Percentiles rank a stretch among this genome's conserved stretches.
Evolutionary conservation across 1,140 invertebrate genomes (phyloP).

Genomic region (Pogonomyrmex californicus): DNA sequence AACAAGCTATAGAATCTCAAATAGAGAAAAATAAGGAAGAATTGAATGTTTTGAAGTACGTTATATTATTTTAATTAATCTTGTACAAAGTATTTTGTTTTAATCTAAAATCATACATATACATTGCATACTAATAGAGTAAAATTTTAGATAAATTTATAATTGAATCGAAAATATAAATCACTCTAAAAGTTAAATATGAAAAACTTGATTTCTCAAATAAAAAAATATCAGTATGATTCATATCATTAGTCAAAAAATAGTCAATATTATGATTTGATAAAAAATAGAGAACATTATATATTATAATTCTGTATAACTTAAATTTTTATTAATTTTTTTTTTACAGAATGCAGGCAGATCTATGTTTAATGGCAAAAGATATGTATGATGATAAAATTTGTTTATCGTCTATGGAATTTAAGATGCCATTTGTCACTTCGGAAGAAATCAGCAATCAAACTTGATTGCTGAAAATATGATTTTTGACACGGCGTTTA

Average conservation of each 20-base stretch:
- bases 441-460: constrained; percentile 66
- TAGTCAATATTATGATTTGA: background rate
- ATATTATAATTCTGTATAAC: constrained; percentile 20
- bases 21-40: constrained; percentile 85
- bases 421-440: constrained; percentile 22
- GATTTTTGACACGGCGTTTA: constrained; percentile 62
- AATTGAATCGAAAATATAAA: constrained; percentile 1
- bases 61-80: constrained; percentile 18
- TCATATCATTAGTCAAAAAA: background rate
- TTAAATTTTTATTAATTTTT: constrained; percentile 35
- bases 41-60: constrained; percentile 81
- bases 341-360: constrained; percentile 69
- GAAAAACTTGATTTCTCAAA: no score
- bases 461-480: background rate
- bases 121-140: background rate
- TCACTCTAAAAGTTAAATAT: background rate
- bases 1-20: constrained; percentile 84
- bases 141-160: constrained; percentile 2
- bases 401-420: background rate
- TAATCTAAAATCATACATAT: background rate
- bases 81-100: background rate
- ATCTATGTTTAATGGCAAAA: constrained; percentile 8
- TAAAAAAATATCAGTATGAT: background rate
- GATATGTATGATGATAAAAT: constrained; percentile 82
- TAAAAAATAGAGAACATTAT: background rate